Evolutionary conservation across 1,140 invertebrate genomes (phyloP), one percentile per base, ranked within the genome.

Genomic region (Drosophila bifasciata): DNA sequence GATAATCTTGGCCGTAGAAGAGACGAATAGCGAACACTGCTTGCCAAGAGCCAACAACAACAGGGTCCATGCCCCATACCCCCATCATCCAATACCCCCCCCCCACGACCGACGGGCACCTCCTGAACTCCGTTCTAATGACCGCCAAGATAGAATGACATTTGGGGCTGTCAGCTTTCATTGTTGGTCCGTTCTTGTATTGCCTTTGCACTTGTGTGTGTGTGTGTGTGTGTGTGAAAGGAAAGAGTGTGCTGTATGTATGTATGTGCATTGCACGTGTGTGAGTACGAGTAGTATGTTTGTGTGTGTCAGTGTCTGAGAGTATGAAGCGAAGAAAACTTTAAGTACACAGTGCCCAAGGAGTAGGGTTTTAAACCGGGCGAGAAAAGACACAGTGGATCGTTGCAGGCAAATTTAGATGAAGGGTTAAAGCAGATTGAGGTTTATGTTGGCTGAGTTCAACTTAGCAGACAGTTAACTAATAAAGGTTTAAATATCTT

Each of bases 131-230:
- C 66, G 70, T 84, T 89, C 84, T 88, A 88, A 88, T 88, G 83
- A 88, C 83, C 83, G 79, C 83, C 83, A 88, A 89, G 78, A 84
- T 88, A 79, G 84, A 88, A 88, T 88, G 83, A 88, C 83, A 88
- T 88, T 88, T 89, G 78, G 72, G 79, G 79, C 83, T 88, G 83
- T 88, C 84, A 89, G 84, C 79, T 88, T 73, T 83, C 84, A 86
- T 88, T 86, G 83, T 89, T 85, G 80, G 66, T 62, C 56, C 46
- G 46, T 84, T 62, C 72, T 81, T 72, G 60, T 81, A 60, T 74
- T 77, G 63, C 76, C 41, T 46, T 43, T 66, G 23, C 23, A 28
- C 53, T 59, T 64, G 66, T 45, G 46, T 55, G 59, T 57, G 60
- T 59, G 51, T 45, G 53, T 68, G n/a, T n/a, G n/a, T n/a, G n/a